phyloP scores from a whole-genome alignment of 2,888 invertebrate genomes.

The Heliothis peltigera region DNA sequence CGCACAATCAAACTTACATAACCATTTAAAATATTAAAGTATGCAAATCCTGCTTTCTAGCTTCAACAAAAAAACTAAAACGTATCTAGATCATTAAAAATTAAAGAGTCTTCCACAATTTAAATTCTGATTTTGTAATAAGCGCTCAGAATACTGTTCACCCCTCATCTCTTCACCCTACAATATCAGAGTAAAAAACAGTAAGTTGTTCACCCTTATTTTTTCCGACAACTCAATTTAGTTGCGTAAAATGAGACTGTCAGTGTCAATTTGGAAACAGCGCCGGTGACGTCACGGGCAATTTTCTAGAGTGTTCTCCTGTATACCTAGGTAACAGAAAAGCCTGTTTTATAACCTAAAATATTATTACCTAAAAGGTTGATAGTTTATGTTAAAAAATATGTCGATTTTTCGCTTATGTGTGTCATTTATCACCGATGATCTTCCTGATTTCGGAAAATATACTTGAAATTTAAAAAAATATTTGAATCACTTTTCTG shows the following conservation, averaged over 20 bases:
- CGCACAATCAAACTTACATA: no score
- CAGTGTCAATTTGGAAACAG: constrained; percentile 59
- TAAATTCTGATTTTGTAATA: constrained; percentile 21
- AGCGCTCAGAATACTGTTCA: constrained; percentile 37
- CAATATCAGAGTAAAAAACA: constrained; percentile 50
- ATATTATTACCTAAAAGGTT: background rate
- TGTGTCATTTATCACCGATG: background rate
- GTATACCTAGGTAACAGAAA: constrained; percentile 35
- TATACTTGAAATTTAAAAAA: no score
- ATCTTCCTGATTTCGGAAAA: background rate
- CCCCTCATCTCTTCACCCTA: constrained; percentile 34
- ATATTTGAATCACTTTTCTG: no score
- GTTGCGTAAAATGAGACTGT: constrained; percentile 64
- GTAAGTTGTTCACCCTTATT: constrained; percentile 45
- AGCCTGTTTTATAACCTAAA: constrained; percentile 31
- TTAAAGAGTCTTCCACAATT: constrained; percentile 19
- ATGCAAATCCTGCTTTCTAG: background rate
- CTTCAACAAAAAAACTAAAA: background rate
- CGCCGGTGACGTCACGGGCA: constrained; percentile 55
- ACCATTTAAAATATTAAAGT: no score
- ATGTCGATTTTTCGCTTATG: background rate
- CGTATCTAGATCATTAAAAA: constrained; percentile 3
- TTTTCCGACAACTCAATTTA: constrained; percentile 64
- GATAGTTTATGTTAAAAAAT: background rate
- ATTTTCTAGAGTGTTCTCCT: constrained; percentile 53